Base-by-base conservation (phyloP, 2,113 vertebrate genomes). In the Notarius lentiginosus region DNA sequence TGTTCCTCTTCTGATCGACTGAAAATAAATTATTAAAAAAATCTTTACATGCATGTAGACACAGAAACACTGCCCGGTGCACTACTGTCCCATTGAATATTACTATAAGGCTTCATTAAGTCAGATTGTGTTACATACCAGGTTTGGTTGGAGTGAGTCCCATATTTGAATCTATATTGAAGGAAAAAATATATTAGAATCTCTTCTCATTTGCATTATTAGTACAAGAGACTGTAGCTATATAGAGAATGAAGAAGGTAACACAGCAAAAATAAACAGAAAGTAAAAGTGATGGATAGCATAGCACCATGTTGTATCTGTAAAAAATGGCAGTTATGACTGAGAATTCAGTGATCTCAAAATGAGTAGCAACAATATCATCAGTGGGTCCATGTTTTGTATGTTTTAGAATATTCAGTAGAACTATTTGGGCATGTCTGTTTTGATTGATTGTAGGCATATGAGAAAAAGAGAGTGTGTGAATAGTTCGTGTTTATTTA, bases 61-160 rank as follows among this genome's bases (percentile, higher is more conserved):
- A 34, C 34, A 34, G 34, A 34, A 34, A 34, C 34, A 34, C 34
- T 34, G 34, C 34, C 34, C 34, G 2, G 34, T 70, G 27, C 15
- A n/a, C 30, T 41, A 41, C 7, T 72, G 1, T 41, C 27, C 30
- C 2, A 30, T 51, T 65, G 24, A 65, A 24, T 24, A 34, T 47
- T 73, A 70, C 14, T 76, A 2, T 27, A 79, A 55, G 34, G 8
- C 51, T 79, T 55, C 6, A 30, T 1, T 81, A 2, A 11, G 30
- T 41, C 17, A 79, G 49, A 58, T 80, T 80, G 22, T 34, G 30
- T 63, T 81, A 81, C 55, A 81, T 81, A 81, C 58, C 79, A 61
- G 79, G 79, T 81, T 81, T 81, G 5, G 55, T 24, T 61, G 58
- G 20, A 12, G 18, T 10, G 1, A 7, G 63, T 81, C 79, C 58